phyloP scores from a whole-genome alignment of 2,888 invertebrate genomes.

The Shargacucullia verbasci region DNA sequence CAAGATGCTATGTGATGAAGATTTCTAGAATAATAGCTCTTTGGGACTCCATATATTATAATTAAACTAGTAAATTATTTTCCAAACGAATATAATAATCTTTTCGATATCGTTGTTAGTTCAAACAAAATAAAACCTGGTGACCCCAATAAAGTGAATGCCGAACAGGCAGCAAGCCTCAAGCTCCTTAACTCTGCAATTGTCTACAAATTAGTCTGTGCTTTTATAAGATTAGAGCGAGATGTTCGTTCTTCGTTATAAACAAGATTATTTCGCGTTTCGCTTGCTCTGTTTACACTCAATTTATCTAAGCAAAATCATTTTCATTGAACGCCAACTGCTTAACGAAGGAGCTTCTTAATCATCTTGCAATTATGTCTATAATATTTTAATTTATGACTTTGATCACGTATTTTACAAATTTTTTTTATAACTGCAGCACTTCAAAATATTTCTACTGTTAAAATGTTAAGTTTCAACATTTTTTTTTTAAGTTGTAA shows the following conservation, averaged over 20 bases:
- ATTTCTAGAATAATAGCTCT: background rate
- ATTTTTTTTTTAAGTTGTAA: too few species aligned
- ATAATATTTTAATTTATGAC: conserved; percentile 37
- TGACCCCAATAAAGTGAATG: conserved; percentile 7
- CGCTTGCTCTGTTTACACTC: conserved; percentile 52
- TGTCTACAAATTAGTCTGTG: conserved; percentile 68
- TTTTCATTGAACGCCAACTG: conserved; percentile 54
- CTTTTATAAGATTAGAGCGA: conserved; percentile 67
- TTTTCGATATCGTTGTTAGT: background rate
- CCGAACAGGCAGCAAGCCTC: conserved; percentile 23
- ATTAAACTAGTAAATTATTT: background rate
- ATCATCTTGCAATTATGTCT: conserved; percentile 46
- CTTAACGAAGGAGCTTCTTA: conserved; percentile 51
- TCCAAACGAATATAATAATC: background rate
- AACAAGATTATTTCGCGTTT: conserved; percentile 56
- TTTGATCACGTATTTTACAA: background rate
- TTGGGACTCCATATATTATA: too few species aligned
- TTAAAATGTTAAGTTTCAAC: too few species aligned
- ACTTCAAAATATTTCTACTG: too few species aligned
- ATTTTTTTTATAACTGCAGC: background rate
- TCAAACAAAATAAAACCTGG: too few species aligned
- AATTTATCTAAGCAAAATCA: conserved; percentile 55
- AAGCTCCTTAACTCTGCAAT: conserved; percentile 59
- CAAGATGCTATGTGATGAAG: too few species aligned
- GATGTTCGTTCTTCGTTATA: conserved; percentile 57